These are phyloP conservation scores for Holacanthella duospinosa DNA, from an alignment of 2,888 invertebrate genomes.

Conservation along the genomic window DNA sequence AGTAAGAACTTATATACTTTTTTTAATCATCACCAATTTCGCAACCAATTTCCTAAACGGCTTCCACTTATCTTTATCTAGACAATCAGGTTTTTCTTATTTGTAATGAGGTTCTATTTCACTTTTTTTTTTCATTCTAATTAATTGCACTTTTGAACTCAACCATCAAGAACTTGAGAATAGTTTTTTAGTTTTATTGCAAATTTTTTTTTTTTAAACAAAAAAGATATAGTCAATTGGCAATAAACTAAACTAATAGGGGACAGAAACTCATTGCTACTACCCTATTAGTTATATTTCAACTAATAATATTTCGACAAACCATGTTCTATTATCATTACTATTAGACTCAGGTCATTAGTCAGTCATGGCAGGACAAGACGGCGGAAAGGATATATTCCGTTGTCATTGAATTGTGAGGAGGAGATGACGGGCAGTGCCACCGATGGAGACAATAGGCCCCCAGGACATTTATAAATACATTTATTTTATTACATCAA, in stretches of 20 bases:
- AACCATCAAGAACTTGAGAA: no score
- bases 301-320: constrained; percentile 3
- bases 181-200: neutral
- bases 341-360: constrained; percentile 8
- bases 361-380: constrained; percentile 2
- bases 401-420: constrained; percentile 1
- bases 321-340: neutral
- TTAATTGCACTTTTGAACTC: no score
- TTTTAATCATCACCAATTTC: no score
- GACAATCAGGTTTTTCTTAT: no score
- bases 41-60: no score
- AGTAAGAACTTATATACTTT: no score
- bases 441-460: constrained; percentile 1
- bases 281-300: neutral
- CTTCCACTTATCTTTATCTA: no score
- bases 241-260: neutral
- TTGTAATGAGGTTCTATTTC: no score
- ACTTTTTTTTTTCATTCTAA: no score
- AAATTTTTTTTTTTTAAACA: neutral
- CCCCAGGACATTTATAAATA: neutral
- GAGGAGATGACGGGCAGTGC: neutral
- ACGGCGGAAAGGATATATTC: neutral
- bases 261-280: no score
- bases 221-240: neutral
- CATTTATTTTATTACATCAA: constrained; percentile 1